phyloP scores from a whole-genome alignment of 2,113 vertebrate genomes.

The Periophthalmus modestus region DNA sequence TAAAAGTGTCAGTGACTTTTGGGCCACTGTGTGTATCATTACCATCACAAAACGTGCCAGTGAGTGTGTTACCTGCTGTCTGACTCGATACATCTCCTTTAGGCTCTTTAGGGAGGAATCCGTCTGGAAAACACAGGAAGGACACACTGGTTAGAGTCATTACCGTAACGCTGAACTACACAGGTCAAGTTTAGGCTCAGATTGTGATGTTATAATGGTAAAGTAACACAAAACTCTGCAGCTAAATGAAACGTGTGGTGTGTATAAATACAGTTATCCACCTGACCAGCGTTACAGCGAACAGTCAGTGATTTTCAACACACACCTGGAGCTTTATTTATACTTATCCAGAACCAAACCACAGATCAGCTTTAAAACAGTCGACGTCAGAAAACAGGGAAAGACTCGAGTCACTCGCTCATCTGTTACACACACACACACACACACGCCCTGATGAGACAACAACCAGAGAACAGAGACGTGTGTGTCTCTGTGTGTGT shows the following conservation, averaged over 20 bases:
- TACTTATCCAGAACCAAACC: not conserved
- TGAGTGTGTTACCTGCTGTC: slow-evolving; percentile 62
- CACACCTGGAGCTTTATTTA: no score
- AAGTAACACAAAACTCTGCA: not conserved
- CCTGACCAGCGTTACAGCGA: not conserved
- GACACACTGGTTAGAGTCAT: not conserved
- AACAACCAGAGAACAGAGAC: slow-evolving; percentile 52
- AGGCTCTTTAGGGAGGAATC: slow-evolving; percentile 70
- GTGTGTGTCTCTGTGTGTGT: no score
- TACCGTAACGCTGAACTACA: not conserved
- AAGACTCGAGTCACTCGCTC: slow-evolving; percentile 25
- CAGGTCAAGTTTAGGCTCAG: not conserved
- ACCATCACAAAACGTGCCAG: not conserved
- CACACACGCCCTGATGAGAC: slow-evolving; percentile 21
- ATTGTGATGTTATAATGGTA: not conserved
- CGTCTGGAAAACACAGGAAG: slow-evolving; percentile 50
- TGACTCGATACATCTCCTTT: slow-evolving; percentile 73
- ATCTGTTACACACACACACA: slow-evolving; percentile 54
- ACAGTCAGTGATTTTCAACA: no score
- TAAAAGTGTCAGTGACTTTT: no score
- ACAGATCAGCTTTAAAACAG: not conserved
- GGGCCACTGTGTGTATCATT: slow-evolving; percentile 24
- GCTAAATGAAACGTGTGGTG: not conserved
- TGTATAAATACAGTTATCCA: not conserved
- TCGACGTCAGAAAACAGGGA: not conserved